Evolutionary conservation across 2,888 invertebrate species (phyloP), one percentile per base, ranked within the genome.

Genomic region (Drosophila paramelanica): DNA sequence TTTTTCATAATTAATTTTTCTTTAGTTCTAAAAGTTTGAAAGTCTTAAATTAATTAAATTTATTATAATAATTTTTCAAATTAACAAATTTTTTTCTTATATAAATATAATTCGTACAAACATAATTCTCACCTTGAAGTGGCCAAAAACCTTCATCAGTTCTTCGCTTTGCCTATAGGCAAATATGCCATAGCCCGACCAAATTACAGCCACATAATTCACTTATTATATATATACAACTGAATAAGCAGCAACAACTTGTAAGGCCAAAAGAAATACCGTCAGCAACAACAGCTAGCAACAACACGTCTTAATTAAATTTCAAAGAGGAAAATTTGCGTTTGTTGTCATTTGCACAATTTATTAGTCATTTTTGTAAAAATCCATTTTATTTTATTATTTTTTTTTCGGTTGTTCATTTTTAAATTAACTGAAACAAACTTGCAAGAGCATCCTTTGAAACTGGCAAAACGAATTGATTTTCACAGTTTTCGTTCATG

Each of bases 221-320:
- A 60, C 53, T 70, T 56, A 61, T 66, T 66, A 66, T 58, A 61
- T 66, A 42, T 45, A 52, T 49, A 45, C 59, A 71, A 58, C n/a
- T 67, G 53, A 60, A 60, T 65, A 70, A 59, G 45, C 59, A 68
- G 41, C 33, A 5, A 14, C 31, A 27, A 25, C 14, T 39, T 6
- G 11, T 8, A 25, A 33, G 23, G 38, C 4, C 41, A 46, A 17
- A 13, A 23, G 8, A 3, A 20, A 20, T 20, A 20, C 1, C 20
- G 20, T 20, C 17, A 53, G 45, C 50, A 56, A 52, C 43, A 49
- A 31, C 33, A 14, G 8, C 39, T 23, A 46, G 13, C 36, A 27
- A 7, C 17, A 50, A 46, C 46, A 50, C 53, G n/a, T 36, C 49
- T 39, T 64, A 57, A 77, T 75, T 77, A 77, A 72, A 64, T 73